These are phyloP conservation scores for Epinephelus lanceolatus DNA, from an alignment of 2,113 vertebrate species.

Conservation along the genomic window DNA sequence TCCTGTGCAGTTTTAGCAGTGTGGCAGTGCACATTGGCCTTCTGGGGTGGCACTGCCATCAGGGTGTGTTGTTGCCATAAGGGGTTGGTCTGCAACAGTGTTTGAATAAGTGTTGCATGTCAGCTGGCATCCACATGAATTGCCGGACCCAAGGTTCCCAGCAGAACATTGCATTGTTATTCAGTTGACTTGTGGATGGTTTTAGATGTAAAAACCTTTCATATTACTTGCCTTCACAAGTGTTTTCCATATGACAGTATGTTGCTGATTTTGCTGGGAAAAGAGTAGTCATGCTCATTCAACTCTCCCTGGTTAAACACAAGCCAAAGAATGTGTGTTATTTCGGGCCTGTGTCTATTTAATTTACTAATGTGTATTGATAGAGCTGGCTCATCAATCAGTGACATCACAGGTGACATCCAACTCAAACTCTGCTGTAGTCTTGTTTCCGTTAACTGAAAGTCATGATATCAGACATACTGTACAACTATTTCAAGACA, in stretches of 20 bases:
- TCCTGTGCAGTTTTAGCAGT: too few relatives aligned
- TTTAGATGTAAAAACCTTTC: too few relatives aligned
- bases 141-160: too few relatives aligned
- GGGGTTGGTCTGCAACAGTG: too few relatives aligned
- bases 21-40: too few relatives aligned
- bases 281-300: neutral
- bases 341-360: neutral
- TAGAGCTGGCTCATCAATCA: neutral
- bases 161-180: too few relatives aligned
- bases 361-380: neutral
- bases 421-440: neutral
- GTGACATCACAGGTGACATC: constrained; percentile 6
- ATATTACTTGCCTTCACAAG: neutral
- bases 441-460: neutral
- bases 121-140: too few relatives aligned
- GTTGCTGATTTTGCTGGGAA: neutral
- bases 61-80: too few relatives aligned
- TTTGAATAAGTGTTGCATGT: too few relatives aligned
- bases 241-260: neutral
- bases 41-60: too few relatives aligned
- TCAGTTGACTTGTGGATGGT: too few relatives aligned
- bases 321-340: constrained; percentile 16
- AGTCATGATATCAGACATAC: neutral
- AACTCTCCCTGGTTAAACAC: constrained; percentile 5
- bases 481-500: neutral